Evolutionary conservation across 2,888 invertebrate species (phyloP).

Genomic region (Platycheirus albimanus): DNA sequence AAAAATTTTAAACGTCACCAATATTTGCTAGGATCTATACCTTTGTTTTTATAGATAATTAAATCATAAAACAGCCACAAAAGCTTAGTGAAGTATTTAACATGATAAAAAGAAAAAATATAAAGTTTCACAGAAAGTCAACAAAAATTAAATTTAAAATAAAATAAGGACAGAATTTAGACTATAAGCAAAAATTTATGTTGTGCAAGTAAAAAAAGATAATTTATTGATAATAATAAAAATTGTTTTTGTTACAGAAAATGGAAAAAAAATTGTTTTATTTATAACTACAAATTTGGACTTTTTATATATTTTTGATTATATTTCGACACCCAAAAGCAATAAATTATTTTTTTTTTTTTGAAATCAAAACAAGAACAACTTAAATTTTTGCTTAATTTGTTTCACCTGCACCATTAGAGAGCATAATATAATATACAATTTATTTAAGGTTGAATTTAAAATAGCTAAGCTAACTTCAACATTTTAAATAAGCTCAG

Average conservation of each 20-base stretch:
- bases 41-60: no score
- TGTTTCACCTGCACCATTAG: not conserved
- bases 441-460: no score
- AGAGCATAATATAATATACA: no score
- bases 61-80: no score
- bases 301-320: not conserved
- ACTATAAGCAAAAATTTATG: slow-evolving; percentile 66
- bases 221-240: slow-evolving; percentile 63
- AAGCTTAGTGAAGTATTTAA: no score
- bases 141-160: not conserved
- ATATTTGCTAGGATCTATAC: no score
- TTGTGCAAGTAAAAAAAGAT: slow-evolving; percentile 53
- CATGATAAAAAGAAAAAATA: no score
- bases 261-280: slow-evolving; percentile 42
- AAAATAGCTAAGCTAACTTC: no score
- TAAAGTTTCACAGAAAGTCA: no score
- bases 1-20: no score
- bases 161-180: not conserved
- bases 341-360: slow-evolving; percentile 43
- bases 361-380: slow-evolving; percentile 47
- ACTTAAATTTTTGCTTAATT: slow-evolving; percentile 63
- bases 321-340: slow-evolving; percentile 38
- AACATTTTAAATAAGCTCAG: no score
- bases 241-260: slow-evolving; percentile 62
- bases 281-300: slow-evolving; percentile 24